Evolutionary conservation across 92 coral and sea anemone genomes (phyloP).

Genomic region (Zoanthus sociatus): DNA sequence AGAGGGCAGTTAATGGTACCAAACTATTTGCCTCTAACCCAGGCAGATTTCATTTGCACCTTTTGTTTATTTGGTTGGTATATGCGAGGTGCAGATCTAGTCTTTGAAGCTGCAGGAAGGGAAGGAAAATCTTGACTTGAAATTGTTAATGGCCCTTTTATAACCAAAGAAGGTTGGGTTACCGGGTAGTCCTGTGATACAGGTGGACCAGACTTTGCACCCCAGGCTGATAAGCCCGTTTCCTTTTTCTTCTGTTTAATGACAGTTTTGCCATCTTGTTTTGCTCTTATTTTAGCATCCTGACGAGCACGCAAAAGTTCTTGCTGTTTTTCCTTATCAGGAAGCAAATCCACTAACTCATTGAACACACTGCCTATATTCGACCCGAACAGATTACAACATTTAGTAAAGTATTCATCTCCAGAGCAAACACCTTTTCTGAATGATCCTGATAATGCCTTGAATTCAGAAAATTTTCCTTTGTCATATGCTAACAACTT

Average conservation of each 20-base stretch:
- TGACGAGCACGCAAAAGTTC: conserved; percentile 77
- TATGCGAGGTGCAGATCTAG: conserved; percentile 42
- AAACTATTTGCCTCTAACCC: conserved; percentile 85
- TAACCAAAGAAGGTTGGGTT: not conserved
- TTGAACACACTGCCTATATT: conserved; percentile 73
- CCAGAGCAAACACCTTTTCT: conserved; percentile 85
- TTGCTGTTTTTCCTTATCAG: conserved; percentile 77
- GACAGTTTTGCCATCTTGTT: conserved; percentile 46
- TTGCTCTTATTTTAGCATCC: conserved; percentile 81
- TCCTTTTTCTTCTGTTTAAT: not conserved
- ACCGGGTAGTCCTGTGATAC: not conserved
- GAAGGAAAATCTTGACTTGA: conserved; percentile 80
- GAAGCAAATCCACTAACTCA: conserved; percentile 88
- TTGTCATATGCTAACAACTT: conserved; percentile 64
- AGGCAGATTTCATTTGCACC: conserved; percentile 77
- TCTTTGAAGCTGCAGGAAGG: conserved; percentile 68
- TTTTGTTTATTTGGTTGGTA: conserved; percentile 54
- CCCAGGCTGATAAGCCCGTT: not conserved
- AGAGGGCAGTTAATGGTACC: not conserved
- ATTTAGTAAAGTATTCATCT: conserved; percentile 73
- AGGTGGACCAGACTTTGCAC: not conserved
- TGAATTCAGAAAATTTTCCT: conserved; percentile 82
- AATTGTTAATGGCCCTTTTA: conserved; percentile 20
- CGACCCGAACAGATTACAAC: conserved; percentile 76
- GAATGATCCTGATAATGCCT: conserved; percentile 83